Evolutionary conservation across 2,113 vertebrate genomes (phyloP).

Genomic region (Nycticryphes semicollaris): DNA sequence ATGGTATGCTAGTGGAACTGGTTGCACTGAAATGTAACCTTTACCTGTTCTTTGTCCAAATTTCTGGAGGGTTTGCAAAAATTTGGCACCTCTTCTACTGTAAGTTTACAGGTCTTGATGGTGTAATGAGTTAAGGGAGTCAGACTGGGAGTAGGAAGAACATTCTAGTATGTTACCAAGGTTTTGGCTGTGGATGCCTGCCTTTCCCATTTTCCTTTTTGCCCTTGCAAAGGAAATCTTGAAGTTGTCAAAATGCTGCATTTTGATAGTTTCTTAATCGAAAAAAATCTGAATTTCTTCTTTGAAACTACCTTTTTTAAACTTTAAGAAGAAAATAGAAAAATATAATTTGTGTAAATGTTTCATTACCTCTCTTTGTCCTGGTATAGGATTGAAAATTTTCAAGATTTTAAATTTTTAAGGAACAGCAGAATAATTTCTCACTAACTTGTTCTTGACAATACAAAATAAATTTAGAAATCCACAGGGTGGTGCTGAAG

Average conservation of each 20-base stretch:
- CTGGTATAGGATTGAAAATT: neutral
- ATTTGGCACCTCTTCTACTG: neutral
- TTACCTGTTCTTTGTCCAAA: neutral
- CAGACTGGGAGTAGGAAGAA: neutral
- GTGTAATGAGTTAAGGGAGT: neutral
- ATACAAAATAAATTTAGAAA: neutral
- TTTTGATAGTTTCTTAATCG: neutral
- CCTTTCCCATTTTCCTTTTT: neutral
- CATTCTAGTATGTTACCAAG: neutral
- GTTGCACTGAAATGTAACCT: neutral
- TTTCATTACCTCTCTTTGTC: neutral
- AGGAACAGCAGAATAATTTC: neutral
- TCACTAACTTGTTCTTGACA: neutral
- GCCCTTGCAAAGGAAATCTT: neutral
- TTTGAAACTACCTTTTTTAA: neutral
- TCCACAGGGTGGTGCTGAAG: conserved; percentile 61
- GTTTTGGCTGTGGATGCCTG: neutral
- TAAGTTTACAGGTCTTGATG: neutral
- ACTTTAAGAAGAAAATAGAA: neutral
- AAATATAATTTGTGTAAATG: neutral
- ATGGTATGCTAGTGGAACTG: neutral
- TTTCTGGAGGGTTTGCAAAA: neutral
- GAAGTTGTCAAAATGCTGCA: neutral
- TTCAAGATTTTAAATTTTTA: neutral
- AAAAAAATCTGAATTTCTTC: neutral